Base-by-base conservation (phyloP, 2,113 vertebrate genomes). In the Rattus rattus region DNA sequence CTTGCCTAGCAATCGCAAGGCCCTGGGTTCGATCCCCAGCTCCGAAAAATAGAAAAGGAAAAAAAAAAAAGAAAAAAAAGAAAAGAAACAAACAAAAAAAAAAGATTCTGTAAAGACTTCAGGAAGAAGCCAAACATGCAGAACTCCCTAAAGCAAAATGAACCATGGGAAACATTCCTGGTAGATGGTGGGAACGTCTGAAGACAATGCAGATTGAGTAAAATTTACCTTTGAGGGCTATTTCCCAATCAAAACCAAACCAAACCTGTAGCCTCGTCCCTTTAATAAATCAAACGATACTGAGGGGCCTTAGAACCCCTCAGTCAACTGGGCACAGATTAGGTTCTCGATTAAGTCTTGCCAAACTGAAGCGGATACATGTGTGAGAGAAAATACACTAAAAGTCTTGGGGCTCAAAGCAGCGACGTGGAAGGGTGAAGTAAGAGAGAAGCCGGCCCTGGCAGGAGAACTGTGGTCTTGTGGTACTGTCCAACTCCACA, bases 391-490 rank as follows among this genome's bases (percentile, higher is more conserved):
- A 39, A 77, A 54, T 52, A 22, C 63, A 90, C 90, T 72, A 88
- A 83, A 96, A 97, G 85, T 88, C 92, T 91, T 69, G 49, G 47
- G 20, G 76, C 94, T 96, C 92, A 96, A 96, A 96, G 76, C 83
- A 94, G 43, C 87, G 93, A 16, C 26, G 43, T 96, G n/a, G 13
- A 28, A 43, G 26, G 93, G 92, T 95, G 94, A 97, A 89, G 96
- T 97, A 96, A 95, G 79, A 91, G 91, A 92, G 86, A 81, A 93
- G 81, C 93, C 88, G 95, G 65, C 93, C 26, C 70, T 4, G 19
- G 96, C 72, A 85, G 88, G 96, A 96, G 90, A 96, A 63, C 33
- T 13, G 63, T 90, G 94, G 98, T 98, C 98, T 97, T 98, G 96
- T 92, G 95, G 73, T 12, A 93, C 39, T 86, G 84, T 96, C 92